phyloP scores from a whole-genome alignment of 2,113 vertebrate species.

The Etia nguti region DNA sequence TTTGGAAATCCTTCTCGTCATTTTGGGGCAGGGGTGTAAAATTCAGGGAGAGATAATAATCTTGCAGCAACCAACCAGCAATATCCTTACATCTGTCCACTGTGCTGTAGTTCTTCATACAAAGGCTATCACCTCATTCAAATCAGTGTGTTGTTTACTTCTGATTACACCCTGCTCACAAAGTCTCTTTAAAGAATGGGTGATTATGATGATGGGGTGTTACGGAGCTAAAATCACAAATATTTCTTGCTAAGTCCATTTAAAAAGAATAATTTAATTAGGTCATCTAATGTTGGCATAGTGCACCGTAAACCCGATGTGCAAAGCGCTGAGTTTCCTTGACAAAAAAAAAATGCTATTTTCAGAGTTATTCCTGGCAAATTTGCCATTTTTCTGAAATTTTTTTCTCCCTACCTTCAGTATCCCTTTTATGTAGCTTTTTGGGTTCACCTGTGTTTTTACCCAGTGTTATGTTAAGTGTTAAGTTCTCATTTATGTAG shows the following conservation, averaged over 20 bases:
- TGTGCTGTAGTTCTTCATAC: background rate
- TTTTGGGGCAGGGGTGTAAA: background rate
- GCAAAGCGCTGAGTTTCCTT: rapidly evolving
- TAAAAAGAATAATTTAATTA: background rate
- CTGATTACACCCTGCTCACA: background rate
- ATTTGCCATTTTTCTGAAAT: background rate
- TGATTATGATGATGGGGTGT: background rate
- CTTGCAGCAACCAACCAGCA: background rate
- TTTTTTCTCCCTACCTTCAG: background rate
- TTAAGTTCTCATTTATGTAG: background rate
- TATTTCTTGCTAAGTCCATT: background rate
- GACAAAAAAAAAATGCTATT: background rate
- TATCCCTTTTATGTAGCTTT: background rate
- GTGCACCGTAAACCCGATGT: background rate
- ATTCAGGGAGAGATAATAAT: background rate
- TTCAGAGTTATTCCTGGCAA: background rate
- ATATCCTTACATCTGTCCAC: background rate
- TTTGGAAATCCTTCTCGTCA: rapidly evolving
- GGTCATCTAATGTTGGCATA: background rate
- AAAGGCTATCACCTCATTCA: background rate
- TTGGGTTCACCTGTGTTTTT: background rate
- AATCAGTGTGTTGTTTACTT: background rate
- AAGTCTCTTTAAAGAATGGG: background rate
- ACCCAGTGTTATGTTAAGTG: background rate
- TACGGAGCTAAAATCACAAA: background rate